Percentiles rank a stretch among this genome's conserved stretches.
Conservation (phyloP, 2,113 vertebrate species). For the Oostethus manadensis region DNA sequence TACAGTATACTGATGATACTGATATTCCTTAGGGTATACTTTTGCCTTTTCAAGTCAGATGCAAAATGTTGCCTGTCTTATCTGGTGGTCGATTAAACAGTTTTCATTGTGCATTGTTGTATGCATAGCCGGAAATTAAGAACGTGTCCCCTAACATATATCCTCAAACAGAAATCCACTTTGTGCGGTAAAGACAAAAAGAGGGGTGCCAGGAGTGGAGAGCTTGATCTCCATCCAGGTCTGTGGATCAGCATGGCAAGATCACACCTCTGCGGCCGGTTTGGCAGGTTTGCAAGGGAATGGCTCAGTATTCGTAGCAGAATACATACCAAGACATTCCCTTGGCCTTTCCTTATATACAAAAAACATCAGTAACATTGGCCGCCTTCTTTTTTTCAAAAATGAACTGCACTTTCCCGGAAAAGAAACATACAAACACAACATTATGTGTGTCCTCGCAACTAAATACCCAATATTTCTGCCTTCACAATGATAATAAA, state of each 20-base stretch:
- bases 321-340: constrained; percentile 47
- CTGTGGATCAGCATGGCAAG: constrained; percentile 41
- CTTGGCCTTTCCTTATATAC: constrained; percentile 20
- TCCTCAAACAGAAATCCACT: too few species aligned
- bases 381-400: not conserved
- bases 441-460: too few species aligned
- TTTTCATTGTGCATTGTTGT: too few species aligned
- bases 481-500: too few species aligned
- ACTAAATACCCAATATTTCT: too few species aligned
- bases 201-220: constrained; percentile 8
- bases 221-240: constrained; percentile 47
- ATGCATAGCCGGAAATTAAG: too few species aligned
- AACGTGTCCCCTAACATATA: too few species aligned
- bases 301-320: constrained; percentile 15
- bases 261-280: constrained; percentile 38
- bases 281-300: constrained; percentile 43
- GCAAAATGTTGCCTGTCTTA: too few species aligned
- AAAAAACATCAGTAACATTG: not conserved
- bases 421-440: not conserved
- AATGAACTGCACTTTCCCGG: not conserved
- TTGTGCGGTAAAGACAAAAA: not conserved
- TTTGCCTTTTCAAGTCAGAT: too few species aligned
- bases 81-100: too few species aligned
- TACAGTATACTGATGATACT: too few species aligned
- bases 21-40: too few species aligned